Percentiles rank a stretch among this genome's conserved stretches.
phyloP scores from a whole-genome alignment of 2,113 vertebrate species.

The Osmerus eperlanus region DNA sequence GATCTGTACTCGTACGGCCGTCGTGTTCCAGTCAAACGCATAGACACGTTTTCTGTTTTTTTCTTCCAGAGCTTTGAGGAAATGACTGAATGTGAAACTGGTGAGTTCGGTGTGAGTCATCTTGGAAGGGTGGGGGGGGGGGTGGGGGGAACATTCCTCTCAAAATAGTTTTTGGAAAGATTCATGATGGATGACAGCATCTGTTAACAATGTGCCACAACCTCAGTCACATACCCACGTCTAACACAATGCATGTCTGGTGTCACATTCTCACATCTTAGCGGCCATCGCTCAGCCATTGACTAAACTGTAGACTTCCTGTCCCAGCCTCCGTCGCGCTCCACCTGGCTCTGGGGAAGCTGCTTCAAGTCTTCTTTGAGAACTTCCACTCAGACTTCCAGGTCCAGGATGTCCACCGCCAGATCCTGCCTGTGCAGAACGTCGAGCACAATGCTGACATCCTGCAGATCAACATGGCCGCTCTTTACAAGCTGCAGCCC shows the following conservation, averaged over 20 bases:
- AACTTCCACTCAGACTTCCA: slow-evolving; percentile 68
- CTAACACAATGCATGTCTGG: no score
- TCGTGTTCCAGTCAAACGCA: background rate
- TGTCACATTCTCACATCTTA: no score
- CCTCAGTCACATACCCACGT: no score
- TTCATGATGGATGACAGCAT: no score
- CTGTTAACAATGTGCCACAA: no score
- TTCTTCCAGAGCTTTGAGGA: slow-evolving; percentile 52
- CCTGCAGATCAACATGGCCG: slow-evolving; percentile 54
- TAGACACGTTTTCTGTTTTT: background rate
- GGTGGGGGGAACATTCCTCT: no score
- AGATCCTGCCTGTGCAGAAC: slow-evolving; percentile 6
- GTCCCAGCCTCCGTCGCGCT: slow-evolving; percentile 54
- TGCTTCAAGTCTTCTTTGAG: slow-evolving; percentile 66
- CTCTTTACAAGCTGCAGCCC: slow-evolving; percentile 58
- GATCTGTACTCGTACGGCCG: no score
- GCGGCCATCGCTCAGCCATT: no score
- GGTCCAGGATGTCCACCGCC: background rate
- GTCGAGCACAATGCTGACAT: slow-evolving; percentile 42
- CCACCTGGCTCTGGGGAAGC: slow-evolving; percentile 50
- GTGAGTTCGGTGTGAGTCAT: slow-evolving; percentile 43
- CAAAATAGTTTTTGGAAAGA: no score
- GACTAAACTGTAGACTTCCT: background rate
- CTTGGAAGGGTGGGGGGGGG: no score
- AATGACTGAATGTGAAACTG: slow-evolving; percentile 47